A percentile compares a stretch with the other conserved stretches of the same genome.
Conservation (phyloP, 2,113 vertebrate genomes). For the Mionectes macconnelli region DNA sequence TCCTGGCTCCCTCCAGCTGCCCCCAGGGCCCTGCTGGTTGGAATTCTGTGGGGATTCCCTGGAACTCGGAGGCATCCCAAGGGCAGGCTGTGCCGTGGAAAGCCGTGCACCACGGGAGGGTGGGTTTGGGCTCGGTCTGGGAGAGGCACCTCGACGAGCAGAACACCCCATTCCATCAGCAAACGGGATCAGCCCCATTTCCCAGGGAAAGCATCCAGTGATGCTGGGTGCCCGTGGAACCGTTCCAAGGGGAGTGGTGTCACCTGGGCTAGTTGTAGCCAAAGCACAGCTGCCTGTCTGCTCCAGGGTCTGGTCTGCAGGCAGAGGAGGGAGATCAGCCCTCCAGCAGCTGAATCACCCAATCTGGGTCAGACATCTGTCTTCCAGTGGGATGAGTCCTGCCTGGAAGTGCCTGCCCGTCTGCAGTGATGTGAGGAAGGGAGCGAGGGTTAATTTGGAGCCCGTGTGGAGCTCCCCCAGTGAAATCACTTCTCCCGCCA, state of each 20-base stretch:
- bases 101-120: not conserved
- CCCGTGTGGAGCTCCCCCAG: not conserved
- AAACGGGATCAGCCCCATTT: not conserved
- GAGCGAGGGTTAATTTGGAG: not conserved
- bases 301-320: not conserved
- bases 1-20: not conserved
- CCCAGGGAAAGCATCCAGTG: not conserved
- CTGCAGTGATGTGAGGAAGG: not conserved
- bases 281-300: not conserved
- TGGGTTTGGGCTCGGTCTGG: not conserved
- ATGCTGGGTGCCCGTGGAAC: not conserved
- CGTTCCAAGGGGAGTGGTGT: not conserved
- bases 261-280: not conserved
- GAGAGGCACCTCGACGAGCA: not conserved
- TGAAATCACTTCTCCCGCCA: not conserved
- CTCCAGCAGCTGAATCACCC: conserved; percentile 51
- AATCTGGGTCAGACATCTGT: conserved; percentile 55
- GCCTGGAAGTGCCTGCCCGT: conserved; percentile 15
- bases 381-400: not conserved
- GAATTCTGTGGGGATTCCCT: not conserved
- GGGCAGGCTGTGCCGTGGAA: not conserved
- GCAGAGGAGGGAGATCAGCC: not conserved
- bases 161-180: not conserved
- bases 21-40: not conserved
- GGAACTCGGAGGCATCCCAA: not conserved